These are phyloP conservation scores for Cephus rjabovi DNA, from an alignment of 2,888 invertebrate genomes.

Conservation along the genomic window DNA sequence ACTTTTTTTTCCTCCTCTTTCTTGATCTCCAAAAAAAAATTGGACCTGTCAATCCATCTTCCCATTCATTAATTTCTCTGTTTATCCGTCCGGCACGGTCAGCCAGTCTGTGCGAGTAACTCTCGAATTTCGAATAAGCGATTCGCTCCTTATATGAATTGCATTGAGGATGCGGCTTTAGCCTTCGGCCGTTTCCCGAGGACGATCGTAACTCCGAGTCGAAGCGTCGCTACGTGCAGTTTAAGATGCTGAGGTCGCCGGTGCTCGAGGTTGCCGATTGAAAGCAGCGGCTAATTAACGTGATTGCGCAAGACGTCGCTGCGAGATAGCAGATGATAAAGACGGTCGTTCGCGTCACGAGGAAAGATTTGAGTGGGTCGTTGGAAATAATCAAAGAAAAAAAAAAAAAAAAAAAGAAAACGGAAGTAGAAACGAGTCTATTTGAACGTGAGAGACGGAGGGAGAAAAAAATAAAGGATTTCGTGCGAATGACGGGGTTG, in stretches of 20 bases:
- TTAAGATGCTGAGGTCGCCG: neutral
- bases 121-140: neutral
- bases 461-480: neutral
- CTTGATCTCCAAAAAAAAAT: neutral
- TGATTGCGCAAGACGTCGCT: neutral
- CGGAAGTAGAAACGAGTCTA: neutral
- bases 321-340: neutral
- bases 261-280: neutral
- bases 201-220: neutral
- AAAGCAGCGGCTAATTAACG: neutral
- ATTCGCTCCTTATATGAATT: neutral
- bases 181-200: neutral
- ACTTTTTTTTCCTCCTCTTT: neutral
- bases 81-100: neutral
- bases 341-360: neutral
- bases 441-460: neutral
- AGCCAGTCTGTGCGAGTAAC: no score
- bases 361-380: neutral
- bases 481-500: neutral
- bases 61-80: neutral
- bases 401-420: neutral
- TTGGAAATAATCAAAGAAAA: neutral
- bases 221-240: neutral
- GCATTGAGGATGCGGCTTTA: neutral
- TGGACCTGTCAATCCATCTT: neutral